Evolutionary conservation across 2,888 invertebrate species (phyloP).

Genomic region (Nineta flava): DNA sequence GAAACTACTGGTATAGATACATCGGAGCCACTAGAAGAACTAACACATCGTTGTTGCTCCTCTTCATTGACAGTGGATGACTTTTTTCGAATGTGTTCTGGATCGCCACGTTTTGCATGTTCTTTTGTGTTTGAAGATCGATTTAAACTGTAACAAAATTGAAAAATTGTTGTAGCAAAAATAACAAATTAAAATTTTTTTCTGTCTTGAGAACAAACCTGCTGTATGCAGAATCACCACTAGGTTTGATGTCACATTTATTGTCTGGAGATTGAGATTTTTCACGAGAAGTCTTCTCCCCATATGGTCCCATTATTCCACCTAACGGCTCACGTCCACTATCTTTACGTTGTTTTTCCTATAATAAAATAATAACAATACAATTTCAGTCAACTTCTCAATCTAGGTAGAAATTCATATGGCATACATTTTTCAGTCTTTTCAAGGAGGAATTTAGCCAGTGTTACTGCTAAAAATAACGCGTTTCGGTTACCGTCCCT

Average conservation of each 20-base stretch:
- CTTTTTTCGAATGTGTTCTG: background rate
- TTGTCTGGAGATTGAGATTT: no score
- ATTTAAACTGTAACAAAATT: constrained; percentile 32
- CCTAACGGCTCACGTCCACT: constrained; percentile 12
- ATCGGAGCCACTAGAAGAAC: constrained; percentile 44
- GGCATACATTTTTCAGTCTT: no score
- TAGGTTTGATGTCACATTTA: constrained; percentile 23
- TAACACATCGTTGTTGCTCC: constrained; percentile 21
- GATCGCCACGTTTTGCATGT: constrained; percentile 13
- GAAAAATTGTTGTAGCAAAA: background rate
- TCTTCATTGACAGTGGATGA: background rate
- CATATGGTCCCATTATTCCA: no score
- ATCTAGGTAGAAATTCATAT: no score
- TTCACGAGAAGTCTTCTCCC: no score
- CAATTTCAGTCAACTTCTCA: no score
- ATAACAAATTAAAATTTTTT: background rate
- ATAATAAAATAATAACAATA: no score
- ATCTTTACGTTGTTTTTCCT: constrained; percentile 15
- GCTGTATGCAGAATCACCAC: constrained; percentile 64
- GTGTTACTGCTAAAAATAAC: no score
- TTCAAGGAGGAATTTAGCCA: no score
- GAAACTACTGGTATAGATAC: constrained; percentile 28
- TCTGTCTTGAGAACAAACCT: constrained; percentile 38
- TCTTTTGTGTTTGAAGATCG: constrained; percentile 33
- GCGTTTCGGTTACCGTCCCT: no score